phyloP scores from a whole-genome alignment of 2,888 invertebrate species.

The Neocrepidodera transversa region DNA sequence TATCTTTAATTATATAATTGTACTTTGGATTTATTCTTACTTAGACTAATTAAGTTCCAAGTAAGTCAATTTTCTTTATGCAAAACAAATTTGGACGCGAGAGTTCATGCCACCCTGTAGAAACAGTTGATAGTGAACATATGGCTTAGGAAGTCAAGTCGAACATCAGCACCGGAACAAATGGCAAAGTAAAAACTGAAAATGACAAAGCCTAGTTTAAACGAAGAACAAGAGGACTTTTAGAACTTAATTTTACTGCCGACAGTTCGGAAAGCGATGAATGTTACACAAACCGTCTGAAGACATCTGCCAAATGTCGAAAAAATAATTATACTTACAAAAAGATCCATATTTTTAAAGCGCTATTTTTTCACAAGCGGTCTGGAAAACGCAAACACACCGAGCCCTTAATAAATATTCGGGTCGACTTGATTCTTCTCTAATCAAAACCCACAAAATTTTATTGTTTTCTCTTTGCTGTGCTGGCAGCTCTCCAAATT shows the following conservation, averaged over 20 bases:
- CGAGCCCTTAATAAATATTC: constrained; percentile 1
- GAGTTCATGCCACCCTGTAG: neutral
- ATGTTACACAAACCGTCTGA: constrained; percentile 41
- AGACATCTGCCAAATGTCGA: constrained; percentile 41
- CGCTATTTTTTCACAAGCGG: neutral
- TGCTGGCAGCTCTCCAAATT: neutral
- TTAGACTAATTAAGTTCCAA: too few relatives aligned
- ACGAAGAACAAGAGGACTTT: constrained; percentile 35
- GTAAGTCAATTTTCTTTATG: too few relatives aligned
- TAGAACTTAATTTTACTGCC: constrained; percentile 35
- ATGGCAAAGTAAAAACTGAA: constrained; percentile 29
- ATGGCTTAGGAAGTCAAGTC: constrained; percentile 8
- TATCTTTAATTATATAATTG: neutral
- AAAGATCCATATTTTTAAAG: constrained; percentile 24
- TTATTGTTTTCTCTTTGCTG: neutral
- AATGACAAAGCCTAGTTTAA: constrained; percentile 27
- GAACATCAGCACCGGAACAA: constrained; percentile 12
- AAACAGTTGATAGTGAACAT: constrained; percentile 1
- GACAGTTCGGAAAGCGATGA: constrained; percentile 39
- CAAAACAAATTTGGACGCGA: neutral
- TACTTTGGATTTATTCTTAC: neutral
- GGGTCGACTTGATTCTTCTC: neutral
- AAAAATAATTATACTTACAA: constrained; percentile 41
- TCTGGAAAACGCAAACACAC: neutral
- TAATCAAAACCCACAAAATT: neutral